Evolutionary conservation across 2,797 vertebrate genomes (phyloP), one percentile per base, ranked within the genome.

Genomic region (Coreius guichenoti): DNA sequence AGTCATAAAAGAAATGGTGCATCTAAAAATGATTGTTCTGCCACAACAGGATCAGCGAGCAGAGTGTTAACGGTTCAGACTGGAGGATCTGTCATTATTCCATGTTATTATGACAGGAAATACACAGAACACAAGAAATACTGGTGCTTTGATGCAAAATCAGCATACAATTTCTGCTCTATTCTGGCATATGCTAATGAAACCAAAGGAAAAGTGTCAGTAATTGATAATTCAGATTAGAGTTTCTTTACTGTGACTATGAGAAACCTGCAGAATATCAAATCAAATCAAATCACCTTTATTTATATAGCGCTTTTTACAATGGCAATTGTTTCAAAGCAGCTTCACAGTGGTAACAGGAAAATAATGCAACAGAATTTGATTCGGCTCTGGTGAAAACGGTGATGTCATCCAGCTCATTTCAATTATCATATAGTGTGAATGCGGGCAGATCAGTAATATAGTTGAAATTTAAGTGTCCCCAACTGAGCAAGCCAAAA

Each of bases 61-160:
- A 86, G 78, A 73, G 0, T 7, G 19, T 43, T 85, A 67, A 1
- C 88, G 45, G 68, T 58, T 47, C 51, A 85, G 80, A 77, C 81
- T 86, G 90, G 91, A 83, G 80, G 77, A 89, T 81, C 29, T n/a
- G 13, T 67, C 33, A 77, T 83, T 86, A 49, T 83, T 83, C 86
- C 85, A 14, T 83, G 80, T 69, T 49, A 21, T 73, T 88, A 86
- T 82, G 65, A 89, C 84, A 75, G 26, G 21, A 3, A 56, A 7
- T 86, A 81, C 83, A 86, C 88, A 88, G 82, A 85, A 72, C 74
- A 88, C 72, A 85, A 81, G 43, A 89, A 89, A 73, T 88, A 88
- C 70, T 86, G 83, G 82, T 87, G 83, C 61, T 77, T 4, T 72
- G 1, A 63, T 68, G 1, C 3, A 0, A 0, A 0, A 1, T 3